A percentile compares a stretch with the other conserved stretches of the same genome.
These are phyloP conservation scores for Aethes cnicana DNA, from an alignment of 2,888 invertebrate genomes.

Conservation along the genomic window DNA sequence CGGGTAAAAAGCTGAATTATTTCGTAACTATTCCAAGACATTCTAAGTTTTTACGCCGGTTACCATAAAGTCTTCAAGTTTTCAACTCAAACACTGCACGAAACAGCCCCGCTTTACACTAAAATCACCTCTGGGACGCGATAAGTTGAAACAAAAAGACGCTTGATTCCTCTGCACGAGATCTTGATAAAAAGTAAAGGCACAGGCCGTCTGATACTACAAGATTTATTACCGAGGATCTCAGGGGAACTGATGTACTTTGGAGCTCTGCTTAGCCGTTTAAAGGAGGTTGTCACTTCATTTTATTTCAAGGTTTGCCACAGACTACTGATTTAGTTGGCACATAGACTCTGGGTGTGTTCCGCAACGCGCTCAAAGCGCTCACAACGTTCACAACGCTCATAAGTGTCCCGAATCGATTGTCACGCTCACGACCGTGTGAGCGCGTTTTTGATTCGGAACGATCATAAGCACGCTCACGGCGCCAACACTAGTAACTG, in stretches of 20 bases:
- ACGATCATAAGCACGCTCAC: no score
- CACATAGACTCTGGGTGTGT: no score
- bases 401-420: no score
- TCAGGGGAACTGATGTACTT: slow-evolving; percentile 62
- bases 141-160: slow-evolving; percentile 42
- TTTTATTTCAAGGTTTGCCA: background rate
- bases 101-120: slow-evolving; percentile 38
- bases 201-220: slow-evolving; percentile 57
- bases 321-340: no score
- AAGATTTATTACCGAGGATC: slow-evolving; percentile 69
- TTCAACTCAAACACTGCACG: slow-evolving; percentile 2
- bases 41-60: no score
- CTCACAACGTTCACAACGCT: no score
- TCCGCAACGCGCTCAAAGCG: no score
- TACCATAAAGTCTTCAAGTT: background rate
- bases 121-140: slow-evolving; percentile 51
- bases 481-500: no score
- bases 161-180: slow-evolving; percentile 34
- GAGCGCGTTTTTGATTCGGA: no score
- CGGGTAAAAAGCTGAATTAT: no score
- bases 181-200: slow-evolving; percentile 65
- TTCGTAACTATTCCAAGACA: no score
- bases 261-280: slow-evolving; percentile 40
- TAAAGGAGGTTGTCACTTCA: background rate
- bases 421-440: no score